A percentile compares a stretch with the other conserved stretches of the same genome.
phyloP scores from a whole-genome alignment of 2,888 invertebrate genomes.

The Metellina segmentata region DNA sequence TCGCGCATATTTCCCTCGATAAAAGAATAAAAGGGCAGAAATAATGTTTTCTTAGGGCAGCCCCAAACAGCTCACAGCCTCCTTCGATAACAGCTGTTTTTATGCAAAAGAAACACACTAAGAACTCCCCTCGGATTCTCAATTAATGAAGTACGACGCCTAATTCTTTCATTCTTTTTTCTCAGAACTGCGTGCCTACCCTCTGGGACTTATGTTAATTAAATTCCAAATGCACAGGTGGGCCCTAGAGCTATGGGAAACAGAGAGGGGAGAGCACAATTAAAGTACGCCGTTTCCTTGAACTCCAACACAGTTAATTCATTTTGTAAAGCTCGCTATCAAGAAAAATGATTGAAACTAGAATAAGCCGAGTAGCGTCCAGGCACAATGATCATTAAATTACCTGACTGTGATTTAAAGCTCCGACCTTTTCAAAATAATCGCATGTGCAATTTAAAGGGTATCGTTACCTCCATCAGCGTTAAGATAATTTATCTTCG shows the following conservation, averaged over 20 bases:
- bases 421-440: too few species aligned
- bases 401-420: too few species aligned
- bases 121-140: not conserved
- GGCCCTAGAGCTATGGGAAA: not conserved
- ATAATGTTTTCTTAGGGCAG: not conserved
- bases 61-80: not conserved
- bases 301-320: not conserved
- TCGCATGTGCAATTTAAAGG: too few species aligned
- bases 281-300: not conserved
- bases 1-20: not conserved
- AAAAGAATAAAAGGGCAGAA: not conserved
- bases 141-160: slow-evolving; percentile 7
- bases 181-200: not conserved
- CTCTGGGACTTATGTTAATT: slow-evolving; percentile 12
- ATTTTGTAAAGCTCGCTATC: not conserved
- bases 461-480: too few species aligned
- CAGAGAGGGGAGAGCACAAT: not conserved
- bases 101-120: slow-evolving; percentile 1
- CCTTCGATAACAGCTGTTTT: slow-evolving; percentile 3
- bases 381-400: too few species aligned
- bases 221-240: slow-evolving; percentile 19
- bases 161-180: slow-evolving; percentile 8
- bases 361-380: not conserved
- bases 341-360: not conserved
- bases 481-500: too few species aligned